A percentile compares a stretch with the other conserved stretches of the same genome.
phyloP scores from a whole-genome alignment of 1,140 invertebrate genomes.

The Batillaria attramentaria region DNA sequence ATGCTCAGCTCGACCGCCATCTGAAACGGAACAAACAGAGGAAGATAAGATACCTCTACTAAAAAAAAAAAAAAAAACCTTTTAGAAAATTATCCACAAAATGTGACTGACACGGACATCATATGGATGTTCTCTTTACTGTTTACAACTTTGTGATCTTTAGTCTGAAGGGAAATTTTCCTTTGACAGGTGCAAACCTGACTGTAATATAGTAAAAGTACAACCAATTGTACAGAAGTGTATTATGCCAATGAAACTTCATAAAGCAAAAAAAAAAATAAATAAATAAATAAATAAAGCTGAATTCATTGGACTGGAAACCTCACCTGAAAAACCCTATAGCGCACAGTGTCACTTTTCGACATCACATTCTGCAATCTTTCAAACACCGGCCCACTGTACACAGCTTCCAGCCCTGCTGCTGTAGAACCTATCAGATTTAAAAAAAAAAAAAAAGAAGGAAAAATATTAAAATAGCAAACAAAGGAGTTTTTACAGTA shows the following conservation, averaged over 20 bases:
- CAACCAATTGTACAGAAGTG: too few species aligned
- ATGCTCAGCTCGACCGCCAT: slow-evolving; percentile 79
- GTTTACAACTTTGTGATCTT: neutral
- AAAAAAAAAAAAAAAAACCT: neutral
- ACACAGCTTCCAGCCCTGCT: slow-evolving; percentile 72
- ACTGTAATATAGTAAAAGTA: too few species aligned
- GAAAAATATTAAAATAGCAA: neutral
- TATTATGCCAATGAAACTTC: too few species aligned
- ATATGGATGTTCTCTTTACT: neutral
- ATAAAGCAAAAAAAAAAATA: too few species aligned
- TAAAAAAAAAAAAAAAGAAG: neutral
- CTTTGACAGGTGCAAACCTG: neutral
- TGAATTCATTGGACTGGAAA: neutral
- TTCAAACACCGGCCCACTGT: slow-evolving; percentile 72
- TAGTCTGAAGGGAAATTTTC: neutral
- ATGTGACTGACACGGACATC: neutral
- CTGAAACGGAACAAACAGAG: slow-evolving; percentile 68
- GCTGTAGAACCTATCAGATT: slow-evolving; percentile 63
- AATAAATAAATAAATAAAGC: too few species aligned
- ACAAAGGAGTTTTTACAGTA: too few species aligned
- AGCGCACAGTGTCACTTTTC: slow-evolving; percentile 75
- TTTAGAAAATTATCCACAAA: slow-evolving; percentile 13
- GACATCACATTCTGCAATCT: slow-evolving; percentile 74
- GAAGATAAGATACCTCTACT: neutral
- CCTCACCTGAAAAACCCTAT: slow-evolving; percentile 78